A percentile compares a stretch with the other conserved stretches of the same genome.
These are phyloP conservation scores for Antheraea assamensis DNA, from an alignment of 2,888 invertebrate genomes.

Conservation along the genomic window DNA sequence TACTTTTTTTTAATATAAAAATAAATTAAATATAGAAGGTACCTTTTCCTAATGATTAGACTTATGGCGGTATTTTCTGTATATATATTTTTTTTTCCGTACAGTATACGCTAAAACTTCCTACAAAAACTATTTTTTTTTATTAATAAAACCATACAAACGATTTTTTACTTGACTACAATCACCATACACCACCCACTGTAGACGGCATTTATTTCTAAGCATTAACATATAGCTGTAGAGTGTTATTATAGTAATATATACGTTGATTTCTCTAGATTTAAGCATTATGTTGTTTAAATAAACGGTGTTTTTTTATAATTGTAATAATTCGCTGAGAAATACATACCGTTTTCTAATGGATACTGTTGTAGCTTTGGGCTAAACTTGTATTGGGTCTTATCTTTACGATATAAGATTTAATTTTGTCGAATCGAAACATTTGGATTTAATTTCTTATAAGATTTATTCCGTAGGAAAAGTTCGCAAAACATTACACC, in stretches of 20 bases:
- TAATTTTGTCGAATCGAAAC: background rate
- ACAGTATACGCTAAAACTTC: background rate
- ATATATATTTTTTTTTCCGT: background rate
- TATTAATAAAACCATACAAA: background rate
- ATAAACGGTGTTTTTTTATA: constrained; percentile 49
- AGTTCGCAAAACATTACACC: background rate
- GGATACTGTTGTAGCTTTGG: background rate
- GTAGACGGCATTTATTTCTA: constrained; percentile 78
- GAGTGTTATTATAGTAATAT: constrained; percentile 78
- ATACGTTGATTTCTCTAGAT: constrained; percentile 79
- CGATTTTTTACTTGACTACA: background rate
- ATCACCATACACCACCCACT: constrained; percentile 56
- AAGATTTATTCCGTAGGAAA: background rate
- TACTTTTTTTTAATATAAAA: background rate
- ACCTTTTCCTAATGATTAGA: background rate
- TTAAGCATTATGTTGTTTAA: constrained; percentile 73
- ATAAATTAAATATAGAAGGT: background rate
- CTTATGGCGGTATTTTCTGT: background rate
- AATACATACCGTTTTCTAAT: background rate
- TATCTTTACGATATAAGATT: background rate
- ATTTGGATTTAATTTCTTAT: background rate
- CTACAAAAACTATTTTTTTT: background rate
- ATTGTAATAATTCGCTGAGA: background rate
- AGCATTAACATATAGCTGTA: constrained; percentile 74
- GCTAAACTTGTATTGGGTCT: background rate